Evolutionary conservation across 2,797 vertebrate genomes (phyloP), one percentile per base, ranked within the genome.

Genomic region (Pelobates cultripes): DNA sequence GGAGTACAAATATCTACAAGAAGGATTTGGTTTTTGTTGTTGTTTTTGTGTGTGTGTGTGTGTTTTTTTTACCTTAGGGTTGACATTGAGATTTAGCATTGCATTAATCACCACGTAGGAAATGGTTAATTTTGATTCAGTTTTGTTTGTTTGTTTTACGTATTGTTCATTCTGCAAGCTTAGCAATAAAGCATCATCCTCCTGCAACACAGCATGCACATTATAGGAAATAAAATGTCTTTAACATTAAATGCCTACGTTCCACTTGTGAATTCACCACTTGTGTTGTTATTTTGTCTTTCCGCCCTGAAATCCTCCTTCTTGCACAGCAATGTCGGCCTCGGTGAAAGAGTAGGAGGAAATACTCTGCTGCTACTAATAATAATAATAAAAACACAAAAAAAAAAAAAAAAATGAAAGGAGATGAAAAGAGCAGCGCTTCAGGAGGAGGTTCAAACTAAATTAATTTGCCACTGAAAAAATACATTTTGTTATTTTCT

Each of bases 401-500:
- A 55, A 75, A 88, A 92, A 91, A 53, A 75, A 57, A 51, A 88
- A 92, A 91, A 91, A 88, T 89, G 91, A 86, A 73, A 87, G 87
- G 77, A 85, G 85, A 87, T 81, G 86, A 84, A 90, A 89, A 94
- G 91, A 93, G 93, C 91, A 91, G 88, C 91, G 89, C 87, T 89
- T 87, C 90, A 88, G 92, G 90, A 93, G 92, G 91, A 94, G 90
- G 90, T 92, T 93, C 93, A 91, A 92, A 89, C 91, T 92, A 94
- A 95, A 95, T 95, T 94, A 94, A 94, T 95, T 95, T 95, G 93
- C 94, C 91, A 94, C 93, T 94, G 93, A 94, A 95, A 95, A 95
- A 95, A 95, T 94, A 94, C 94, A 94, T 94, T 95, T 94, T 94
- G 93, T 95, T 94, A 94, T 94, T 95, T 94, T 95, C 92, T 92